These are phyloP conservation scores for Lasaia peninsularis DNA, from an alignment of 1,140 invertebrate genomes.

Conservation along the genomic window DNA sequence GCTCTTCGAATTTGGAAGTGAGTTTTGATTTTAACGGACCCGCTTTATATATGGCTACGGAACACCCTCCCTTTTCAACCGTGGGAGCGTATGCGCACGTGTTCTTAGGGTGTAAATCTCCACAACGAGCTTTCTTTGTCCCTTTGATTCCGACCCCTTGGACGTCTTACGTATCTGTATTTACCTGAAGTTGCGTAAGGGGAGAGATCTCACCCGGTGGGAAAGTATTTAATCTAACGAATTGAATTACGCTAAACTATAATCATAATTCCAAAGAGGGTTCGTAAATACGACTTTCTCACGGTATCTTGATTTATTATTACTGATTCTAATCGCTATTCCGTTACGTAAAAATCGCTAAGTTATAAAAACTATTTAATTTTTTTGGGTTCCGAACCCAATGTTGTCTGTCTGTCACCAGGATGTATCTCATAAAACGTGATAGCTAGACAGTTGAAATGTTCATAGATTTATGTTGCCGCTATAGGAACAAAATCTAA, in stretches of 20 bases:
- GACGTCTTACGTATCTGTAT: slow-evolving; percentile 66
- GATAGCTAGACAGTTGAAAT: too few species aligned
- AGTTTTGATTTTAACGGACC: slow-evolving; percentile 28
- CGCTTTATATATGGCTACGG: slow-evolving; percentile 57
- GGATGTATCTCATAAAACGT: too few species aligned
- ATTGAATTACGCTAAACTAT: slow-evolving; percentile 57
- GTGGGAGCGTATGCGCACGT: slow-evolving; percentile 68
- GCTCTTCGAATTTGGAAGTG: slow-evolving; percentile 50
- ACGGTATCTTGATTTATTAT: slow-evolving; percentile 40
- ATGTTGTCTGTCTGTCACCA: too few species aligned
- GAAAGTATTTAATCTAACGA: slow-evolving; percentile 62
- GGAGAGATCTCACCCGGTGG: slow-evolving; percentile 65
- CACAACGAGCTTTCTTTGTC: slow-evolving; percentile 65
- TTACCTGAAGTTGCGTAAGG: slow-evolving; percentile 60
- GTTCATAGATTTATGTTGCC: too few species aligned
- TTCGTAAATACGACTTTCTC: slow-evolving; percentile 53
- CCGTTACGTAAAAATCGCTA: too few species aligned
- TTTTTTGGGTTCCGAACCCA: too few species aligned
- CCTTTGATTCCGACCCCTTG: slow-evolving; percentile 63
- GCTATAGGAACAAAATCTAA: too few species aligned
- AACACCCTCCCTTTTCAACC: slow-evolving; percentile 47
- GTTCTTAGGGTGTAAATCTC: slow-evolving; percentile 63
- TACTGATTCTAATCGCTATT: slow-evolving; percentile 24
- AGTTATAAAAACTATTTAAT: too few species aligned
- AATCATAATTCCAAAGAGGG: slow-evolving; percentile 53